These are phyloP conservation scores for Sylvietta virens DNA, from an alignment of 2,113 vertebrate species.

Conservation along the genomic window DNA sequence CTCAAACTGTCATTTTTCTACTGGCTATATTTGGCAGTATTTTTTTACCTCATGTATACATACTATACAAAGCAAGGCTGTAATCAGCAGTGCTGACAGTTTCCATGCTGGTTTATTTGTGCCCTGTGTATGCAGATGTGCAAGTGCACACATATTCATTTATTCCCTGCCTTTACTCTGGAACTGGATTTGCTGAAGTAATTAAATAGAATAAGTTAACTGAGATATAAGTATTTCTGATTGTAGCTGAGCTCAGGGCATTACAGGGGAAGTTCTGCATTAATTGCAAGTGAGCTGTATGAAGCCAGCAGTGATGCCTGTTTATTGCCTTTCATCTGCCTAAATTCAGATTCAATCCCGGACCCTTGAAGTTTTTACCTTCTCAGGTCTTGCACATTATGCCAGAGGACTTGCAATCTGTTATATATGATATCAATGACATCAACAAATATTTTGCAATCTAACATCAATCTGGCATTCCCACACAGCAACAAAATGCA, in stretches of 20 bases:
- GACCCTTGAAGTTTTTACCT: background rate
- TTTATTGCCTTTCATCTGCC: background rate
- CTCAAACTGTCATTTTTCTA: background rate
- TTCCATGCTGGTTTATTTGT: background rate
- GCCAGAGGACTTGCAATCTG: background rate
- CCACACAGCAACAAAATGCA: background rate
- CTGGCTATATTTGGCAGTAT: background rate
- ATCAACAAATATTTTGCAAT: background rate
- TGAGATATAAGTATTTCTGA: background rate
- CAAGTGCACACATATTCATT: background rate
- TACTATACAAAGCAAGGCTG: background rate
- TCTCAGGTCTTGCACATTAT: background rate
- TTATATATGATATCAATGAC: accelerated
- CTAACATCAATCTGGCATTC: background rate
- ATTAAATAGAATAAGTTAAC: background rate
- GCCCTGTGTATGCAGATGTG: accelerated
- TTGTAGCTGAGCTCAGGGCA: background rate
- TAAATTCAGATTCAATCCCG: background rate
- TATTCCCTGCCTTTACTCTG: background rate
- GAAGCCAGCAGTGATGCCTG: background rate
- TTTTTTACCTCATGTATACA: background rate
- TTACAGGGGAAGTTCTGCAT: background rate
- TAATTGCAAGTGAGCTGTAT: background rate
- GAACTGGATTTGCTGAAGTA: background rate
- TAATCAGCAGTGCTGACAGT: background rate